Base-by-base conservation (phyloP, 2,797 vertebrate genomes). In the Triplophysa bombifrons region DNA sequence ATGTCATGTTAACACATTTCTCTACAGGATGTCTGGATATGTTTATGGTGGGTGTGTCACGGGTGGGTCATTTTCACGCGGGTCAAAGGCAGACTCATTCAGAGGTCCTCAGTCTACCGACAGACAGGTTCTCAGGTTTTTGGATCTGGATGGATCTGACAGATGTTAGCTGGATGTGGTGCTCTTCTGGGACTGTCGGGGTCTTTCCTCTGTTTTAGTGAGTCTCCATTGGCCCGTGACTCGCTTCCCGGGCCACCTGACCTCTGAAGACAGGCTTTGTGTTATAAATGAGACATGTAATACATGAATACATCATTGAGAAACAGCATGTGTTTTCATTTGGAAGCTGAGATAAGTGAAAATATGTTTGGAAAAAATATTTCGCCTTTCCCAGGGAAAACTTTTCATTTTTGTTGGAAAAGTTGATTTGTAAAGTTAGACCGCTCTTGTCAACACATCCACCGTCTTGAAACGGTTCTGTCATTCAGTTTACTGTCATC, bases 221-320 rank as follows among this genome's bases (percentile, higher is more conserved):
- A 69, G 41, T 67, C 60, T 17, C 27, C 67, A 20, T 4, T 72
- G 83, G 58, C 80, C 76, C 44, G 11, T 63, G 72, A 78, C 46
- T 74, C 25, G 53, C 72, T 72, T 82, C 66, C 68, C 76, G 68
- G 83, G 63, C 80, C 67, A 82, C 80, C 68, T 16, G 72, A 12
- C 11, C 38, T 44, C n/a, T 68, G 34, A 70, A 64, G 78, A 73
- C 61, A 64, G 75, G 41, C 61, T 60, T 44, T 79, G 50, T 64
- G 13, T 68, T 48, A 20, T 61, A 51, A 16, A 66, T 41, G 8
- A 67, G 34, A n/a, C 22, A 46, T 51, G 46, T 16, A n/a, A 63
- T 56, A 11, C 19, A 65, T 69, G 30, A 20, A 30, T 55, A 13
- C 46, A 17, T 46, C 72, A 53, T 64, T 65, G 46, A 60, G 19